Percentiles rank a stretch among this genome's conserved stretches.
These are phyloP conservation scores for Esperia sulphurella DNA, from an alignment of 2,888 invertebrate species.

Conservation along the genomic window DNA sequence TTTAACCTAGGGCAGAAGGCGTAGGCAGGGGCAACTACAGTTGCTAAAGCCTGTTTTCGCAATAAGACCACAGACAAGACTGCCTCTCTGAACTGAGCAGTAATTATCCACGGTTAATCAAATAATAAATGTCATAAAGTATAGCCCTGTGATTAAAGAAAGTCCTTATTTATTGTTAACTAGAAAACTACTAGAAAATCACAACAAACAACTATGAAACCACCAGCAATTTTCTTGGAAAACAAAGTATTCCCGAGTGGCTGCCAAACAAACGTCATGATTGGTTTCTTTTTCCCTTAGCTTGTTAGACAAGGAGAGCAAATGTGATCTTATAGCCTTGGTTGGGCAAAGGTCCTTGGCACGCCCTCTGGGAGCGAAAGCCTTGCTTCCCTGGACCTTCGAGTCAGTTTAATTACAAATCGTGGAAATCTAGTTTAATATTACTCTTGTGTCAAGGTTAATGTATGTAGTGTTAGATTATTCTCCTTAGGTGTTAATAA, in stretches of 20 bases:
- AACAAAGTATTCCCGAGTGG: neutral
- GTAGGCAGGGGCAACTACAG: conserved; percentile 3
- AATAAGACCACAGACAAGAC: too few relatives aligned
- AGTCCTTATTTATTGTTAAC: too few relatives aligned
- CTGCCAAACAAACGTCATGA: neutral
- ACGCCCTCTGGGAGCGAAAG: neutral
- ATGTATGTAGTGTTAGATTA: too few relatives aligned
- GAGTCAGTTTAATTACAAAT: neutral
- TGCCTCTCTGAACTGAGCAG: too few relatives aligned
- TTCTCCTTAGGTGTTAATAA: too few relatives aligned
- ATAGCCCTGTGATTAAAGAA: too few relatives aligned
- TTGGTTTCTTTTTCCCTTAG: neutral
- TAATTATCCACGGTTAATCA: too few relatives aligned
- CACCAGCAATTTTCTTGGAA: neutral
- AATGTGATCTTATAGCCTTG: neutral
- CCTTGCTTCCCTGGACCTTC: neutral
- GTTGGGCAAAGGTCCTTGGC: neutral
- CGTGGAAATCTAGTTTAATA: neutral
- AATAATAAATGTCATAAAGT: too few relatives aligned
- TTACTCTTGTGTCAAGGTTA: neutral
- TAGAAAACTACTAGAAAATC: neutral
- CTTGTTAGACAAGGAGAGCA: neutral
- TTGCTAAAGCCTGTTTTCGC: too few relatives aligned
- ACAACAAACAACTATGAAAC: too few relatives aligned
- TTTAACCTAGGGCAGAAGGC: conserved; percentile 28